These are phyloP conservation scores for Neopipo cinnamomea DNA, from an alignment of 2,113 vertebrate genomes.

Conservation along the genomic window DNA sequence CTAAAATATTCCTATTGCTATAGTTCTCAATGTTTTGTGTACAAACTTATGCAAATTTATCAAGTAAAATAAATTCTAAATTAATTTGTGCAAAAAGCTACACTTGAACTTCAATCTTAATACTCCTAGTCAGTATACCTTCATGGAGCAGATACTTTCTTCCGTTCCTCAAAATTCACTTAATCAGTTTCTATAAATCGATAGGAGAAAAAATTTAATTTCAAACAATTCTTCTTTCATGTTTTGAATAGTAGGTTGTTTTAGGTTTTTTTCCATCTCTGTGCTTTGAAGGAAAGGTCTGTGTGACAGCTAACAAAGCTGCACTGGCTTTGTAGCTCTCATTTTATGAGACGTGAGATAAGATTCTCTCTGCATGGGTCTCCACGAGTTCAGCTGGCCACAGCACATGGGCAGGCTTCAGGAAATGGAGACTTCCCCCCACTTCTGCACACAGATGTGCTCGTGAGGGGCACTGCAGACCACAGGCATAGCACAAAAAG, in stretches of 20 bases:
- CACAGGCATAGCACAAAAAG: not conserved
- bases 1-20: not conserved
- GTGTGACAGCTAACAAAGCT: not conserved
- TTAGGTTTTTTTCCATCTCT: not conserved
- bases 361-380: not conserved
- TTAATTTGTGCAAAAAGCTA: not conserved
- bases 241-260: not conserved
- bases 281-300: slow-evolving; percentile 10
- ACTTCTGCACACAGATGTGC: not conserved
- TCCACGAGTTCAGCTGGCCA: not conserved
- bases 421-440: not conserved
- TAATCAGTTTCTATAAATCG: not conserved
- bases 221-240: not conserved
- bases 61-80: not conserved
- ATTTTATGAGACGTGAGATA: not conserved
- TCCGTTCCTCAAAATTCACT: not conserved
- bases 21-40: not conserved
- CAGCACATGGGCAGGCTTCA: not conserved
- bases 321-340: not conserved
- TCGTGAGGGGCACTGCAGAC: not conserved
- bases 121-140: not conserved
- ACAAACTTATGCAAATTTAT: not conserved
- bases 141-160: not conserved
- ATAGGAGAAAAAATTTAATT: not conserved
- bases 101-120: not conserved